phyloP scores from a whole-genome alignment of 2,113 vertebrate genomes.

The Pampusana beccarii region DNA sequence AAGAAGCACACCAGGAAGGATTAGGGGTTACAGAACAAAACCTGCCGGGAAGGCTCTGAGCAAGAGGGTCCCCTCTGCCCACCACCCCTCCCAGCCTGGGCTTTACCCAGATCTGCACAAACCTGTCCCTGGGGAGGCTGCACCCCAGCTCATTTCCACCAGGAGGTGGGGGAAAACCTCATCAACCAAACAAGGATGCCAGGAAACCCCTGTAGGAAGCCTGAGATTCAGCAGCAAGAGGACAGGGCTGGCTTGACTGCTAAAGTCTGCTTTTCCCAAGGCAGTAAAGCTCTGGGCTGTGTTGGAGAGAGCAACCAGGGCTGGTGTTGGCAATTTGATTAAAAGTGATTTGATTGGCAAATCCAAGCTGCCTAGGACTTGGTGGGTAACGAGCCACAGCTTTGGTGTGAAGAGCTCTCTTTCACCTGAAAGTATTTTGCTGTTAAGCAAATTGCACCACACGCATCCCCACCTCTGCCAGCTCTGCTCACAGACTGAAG shows the following conservation, averaged over 20 bases:
- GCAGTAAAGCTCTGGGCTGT: background rate
- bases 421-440: background rate
- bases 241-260: background rate
- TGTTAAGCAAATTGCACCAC: background rate
- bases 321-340: background rate
- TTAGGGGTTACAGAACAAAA: conserved; percentile 39
- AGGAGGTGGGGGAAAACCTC: background rate
- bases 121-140: background rate
- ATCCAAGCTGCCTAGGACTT: conserved; percentile 16
- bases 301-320: background rate
- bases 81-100: background rate
- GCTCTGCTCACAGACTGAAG: background rate
- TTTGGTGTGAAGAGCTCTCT: conserved; percentile 19
- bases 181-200: background rate
- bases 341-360: conserved; percentile 61
- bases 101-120: background rate
- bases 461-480: background rate
- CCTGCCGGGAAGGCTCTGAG: fast-evolving
- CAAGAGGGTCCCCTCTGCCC: background rate
- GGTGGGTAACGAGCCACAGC: conserved; percentile 28
- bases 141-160: background rate
- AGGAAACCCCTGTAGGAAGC: background rate
- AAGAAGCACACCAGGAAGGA: background rate
- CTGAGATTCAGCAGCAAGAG: fast-evolving
- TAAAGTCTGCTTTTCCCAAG: background rate